These are phyloP conservation scores for Wasmannia auropunctata DNA, from an alignment of 1,140 invertebrate species.

Conservation along the genomic window DNA sequence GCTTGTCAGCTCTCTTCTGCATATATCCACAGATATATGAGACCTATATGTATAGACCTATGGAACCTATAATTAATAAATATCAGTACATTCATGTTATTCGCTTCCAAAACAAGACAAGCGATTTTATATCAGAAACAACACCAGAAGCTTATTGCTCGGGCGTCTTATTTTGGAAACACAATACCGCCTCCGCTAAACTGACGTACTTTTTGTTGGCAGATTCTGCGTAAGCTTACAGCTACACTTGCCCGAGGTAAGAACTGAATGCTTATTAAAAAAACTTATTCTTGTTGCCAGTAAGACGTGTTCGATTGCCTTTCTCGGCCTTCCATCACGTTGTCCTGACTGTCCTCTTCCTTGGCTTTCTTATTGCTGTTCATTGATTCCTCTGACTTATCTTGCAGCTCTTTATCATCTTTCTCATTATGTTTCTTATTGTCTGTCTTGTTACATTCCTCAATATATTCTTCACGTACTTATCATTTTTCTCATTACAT, in stretches of 20 bases:
- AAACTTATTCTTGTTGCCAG: too few relatives aligned
- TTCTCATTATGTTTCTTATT: background rate
- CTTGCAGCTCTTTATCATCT: background rate
- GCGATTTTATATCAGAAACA: too few relatives aligned
- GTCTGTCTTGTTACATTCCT: background rate
- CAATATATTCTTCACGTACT: background rate
- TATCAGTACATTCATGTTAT: too few relatives aligned
- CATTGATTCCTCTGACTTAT: background rate
- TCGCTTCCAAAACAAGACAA: too few relatives aligned
- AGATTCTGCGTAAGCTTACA: slow-evolving; percentile 55
- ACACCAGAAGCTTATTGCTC: too few relatives aligned
- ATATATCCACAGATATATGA: too few relatives aligned
- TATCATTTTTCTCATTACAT: background rate
- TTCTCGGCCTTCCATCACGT: slow-evolving; percentile 47
- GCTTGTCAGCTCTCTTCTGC: too few relatives aligned
- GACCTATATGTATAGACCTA: too few relatives aligned
- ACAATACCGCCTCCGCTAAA: slow-evolving; percentile 82
- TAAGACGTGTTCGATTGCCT: background rate
- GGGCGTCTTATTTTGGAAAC: slow-evolving; percentile 83
- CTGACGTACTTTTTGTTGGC: slow-evolving; percentile 78
- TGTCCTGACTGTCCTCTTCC: background rate
- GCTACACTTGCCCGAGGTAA: slow-evolving; percentile 66
- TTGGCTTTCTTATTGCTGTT: background rate
- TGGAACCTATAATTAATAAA: too few relatives aligned
- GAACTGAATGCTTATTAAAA: slow-evolving; percentile 16